Evolutionary conservation across 2,888 invertebrate species (phyloP), one percentile per base, ranked within the genome.

Genomic region (Athalia rosae): DNA sequence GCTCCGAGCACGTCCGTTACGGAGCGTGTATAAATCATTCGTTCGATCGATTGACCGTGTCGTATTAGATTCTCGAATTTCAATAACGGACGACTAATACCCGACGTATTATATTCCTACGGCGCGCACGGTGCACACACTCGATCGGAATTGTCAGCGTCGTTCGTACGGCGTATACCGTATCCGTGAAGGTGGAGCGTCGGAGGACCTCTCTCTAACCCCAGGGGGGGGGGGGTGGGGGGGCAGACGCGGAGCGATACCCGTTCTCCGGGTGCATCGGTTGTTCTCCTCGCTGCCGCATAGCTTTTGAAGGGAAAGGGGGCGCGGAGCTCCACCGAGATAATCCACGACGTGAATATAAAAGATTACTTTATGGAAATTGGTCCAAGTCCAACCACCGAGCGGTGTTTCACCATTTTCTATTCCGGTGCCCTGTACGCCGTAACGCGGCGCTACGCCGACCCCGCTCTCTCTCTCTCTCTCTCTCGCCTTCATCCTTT

Each of bases 331-430:
- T 11, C 50, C 41, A 48, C 28, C 50, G 67, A 67, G 66, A 28
- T 50, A 50, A 67, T 67, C 67, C 67, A 67, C 67, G 67, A 67
- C 67, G 67, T 67, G 67, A 67, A 67, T 67, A 67, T 67, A 67
- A 67, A 67, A 67, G 67, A 67, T 67, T 67, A 53, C 67, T 67
- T 67, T 67, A 67, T 67, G 67, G 67, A 67, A 67, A 67, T 67
- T 53, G 67, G 67, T 67, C 67, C 67, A 61, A 61, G 28, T 28
- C 61, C 61, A 67, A 67, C 67, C 67, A 67, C 67, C 67, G 50
- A 41, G 50, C 67, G 63, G 53, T 53, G 67, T 67, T 53, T 50
- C 67, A 53, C 53, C 53, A 67, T 67, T 67, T 67, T 11, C 67
- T 67, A 67, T 67, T 53, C 67, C 67, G 67, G 48, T 64, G 15